A percentile compares a stretch with the other conserved stretches of the same genome.
phyloP scores from a whole-genome alignment of 2,888 invertebrate genomes.

The Ethmia dodecea region DNA sequence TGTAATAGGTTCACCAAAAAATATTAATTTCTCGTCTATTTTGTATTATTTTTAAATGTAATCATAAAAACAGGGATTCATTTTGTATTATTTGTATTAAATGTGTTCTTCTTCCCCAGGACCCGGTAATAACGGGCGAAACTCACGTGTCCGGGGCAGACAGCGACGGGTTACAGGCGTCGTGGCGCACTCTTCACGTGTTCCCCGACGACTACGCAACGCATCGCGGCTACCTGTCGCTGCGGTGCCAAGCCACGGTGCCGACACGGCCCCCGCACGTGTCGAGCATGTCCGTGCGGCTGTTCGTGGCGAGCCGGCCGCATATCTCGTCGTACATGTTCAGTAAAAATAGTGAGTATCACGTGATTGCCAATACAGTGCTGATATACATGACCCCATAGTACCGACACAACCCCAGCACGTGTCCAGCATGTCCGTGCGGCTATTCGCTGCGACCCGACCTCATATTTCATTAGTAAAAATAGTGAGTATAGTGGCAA shows the following conservation, averaged over 20 bases:
- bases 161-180: conserved; percentile 59
- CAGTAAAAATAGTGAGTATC: conserved; percentile 69
- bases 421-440: conserved; percentile 62
- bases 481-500: conserved; percentile 70
- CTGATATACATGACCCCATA: too few species aligned
- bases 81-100: too few species aligned
- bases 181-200: conserved; percentile 64
- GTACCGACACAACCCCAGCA: conserved; percentile 52
- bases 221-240: conserved; percentile 57
- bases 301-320: conserved; percentile 59
- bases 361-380: too few species aligned
- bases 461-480: conserved; percentile 73
- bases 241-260: conserved; percentile 59
- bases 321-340: conserved; percentile 71
- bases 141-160: conserved; percentile 63
- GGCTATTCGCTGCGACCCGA: conserved; percentile 57
- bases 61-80: too few species aligned
- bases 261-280: conserved; percentile 52
- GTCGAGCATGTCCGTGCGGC: conserved; percentile 63
- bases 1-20: too few species aligned
- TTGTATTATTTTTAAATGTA: too few species aligned
- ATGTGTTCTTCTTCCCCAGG: conserved; percentile 30
- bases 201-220: conserved; percentile 63
- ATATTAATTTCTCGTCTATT: too few species aligned
- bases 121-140: conserved; percentile 54